phyloP scores from a whole-genome alignment of 2,797 vertebrate species.

The Chloroceryle inda region DNA sequence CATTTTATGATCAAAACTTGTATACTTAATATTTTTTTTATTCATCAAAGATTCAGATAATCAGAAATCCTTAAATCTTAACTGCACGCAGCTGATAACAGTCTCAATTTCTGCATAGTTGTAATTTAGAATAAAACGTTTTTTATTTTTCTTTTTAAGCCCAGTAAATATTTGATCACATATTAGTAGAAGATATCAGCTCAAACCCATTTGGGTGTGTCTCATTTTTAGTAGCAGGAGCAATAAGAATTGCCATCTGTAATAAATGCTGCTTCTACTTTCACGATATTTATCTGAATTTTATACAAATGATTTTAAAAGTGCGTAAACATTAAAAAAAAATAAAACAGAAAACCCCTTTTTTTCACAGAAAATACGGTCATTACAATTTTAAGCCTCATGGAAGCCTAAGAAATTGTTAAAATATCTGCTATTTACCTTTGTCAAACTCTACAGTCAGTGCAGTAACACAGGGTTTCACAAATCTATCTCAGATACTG shows the following conservation, averaged over 20 bases:
- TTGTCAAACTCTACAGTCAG: not conserved
- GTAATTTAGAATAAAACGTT: not conserved
- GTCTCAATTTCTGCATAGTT: not conserved
- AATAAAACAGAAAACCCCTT: not conserved
- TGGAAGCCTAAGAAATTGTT: not conserved
- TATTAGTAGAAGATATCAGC: not conserved
- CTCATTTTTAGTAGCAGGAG: not conserved
- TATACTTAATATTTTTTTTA: not conserved
- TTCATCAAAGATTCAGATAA: not conserved
- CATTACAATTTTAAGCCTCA: not conserved
- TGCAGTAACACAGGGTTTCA: not conserved
- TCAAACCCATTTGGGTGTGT: not conserved
- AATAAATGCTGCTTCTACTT: not conserved
- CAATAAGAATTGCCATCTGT: not conserved
- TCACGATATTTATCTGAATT: not conserved
- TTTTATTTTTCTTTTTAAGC: not conserved
- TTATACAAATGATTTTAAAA: not conserved
- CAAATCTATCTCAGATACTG: not conserved
- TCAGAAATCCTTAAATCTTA: constrained; percentile 16
- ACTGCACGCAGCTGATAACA: not conserved
- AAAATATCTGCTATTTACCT: not conserved
- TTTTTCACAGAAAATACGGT: not conserved
- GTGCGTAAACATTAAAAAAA: not conserved
- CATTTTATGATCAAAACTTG: not conserved
- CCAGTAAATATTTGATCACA: not conserved